phyloP scores from a whole-genome alignment of 2,888 invertebrate genomes.

The Adelognathus sp. region DNA sequence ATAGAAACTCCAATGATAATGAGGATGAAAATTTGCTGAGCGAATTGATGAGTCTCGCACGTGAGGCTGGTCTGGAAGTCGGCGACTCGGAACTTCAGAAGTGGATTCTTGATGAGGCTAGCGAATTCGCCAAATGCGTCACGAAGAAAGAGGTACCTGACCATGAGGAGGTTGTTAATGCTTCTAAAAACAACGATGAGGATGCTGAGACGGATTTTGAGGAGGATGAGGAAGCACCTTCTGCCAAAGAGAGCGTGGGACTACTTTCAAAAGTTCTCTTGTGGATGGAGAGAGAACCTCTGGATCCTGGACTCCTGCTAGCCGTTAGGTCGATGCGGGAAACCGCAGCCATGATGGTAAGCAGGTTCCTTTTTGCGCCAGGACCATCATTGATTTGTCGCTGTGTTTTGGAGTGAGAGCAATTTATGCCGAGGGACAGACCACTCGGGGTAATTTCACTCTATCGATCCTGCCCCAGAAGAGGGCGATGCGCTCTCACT shows the following conservation, averaged over 20 bases:
- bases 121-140: constrained; percentile 66
- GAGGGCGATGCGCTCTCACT: constrained; percentile 15
- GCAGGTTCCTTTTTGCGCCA: constrained; percentile 50
- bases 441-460: constrained; percentile 40
- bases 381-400: not conserved
- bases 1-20: constrained; percentile 58
- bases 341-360: constrained; percentile 78
- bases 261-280: constrained; percentile 79
- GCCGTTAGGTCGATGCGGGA: constrained; percentile 78
- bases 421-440: constrained; percentile 9
- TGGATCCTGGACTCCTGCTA: constrained; percentile 80
- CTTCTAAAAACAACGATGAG: constrained; percentile 64
- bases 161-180: constrained; percentile 59
- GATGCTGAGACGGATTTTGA: constrained; percentile 62
- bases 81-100: constrained; percentile 68
- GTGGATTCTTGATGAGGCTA: constrained; percentile 75
- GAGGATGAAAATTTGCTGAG: constrained; percentile 67
- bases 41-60: constrained; percentile 68
- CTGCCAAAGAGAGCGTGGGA: constrained; percentile 79
- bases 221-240: constrained; percentile 71
- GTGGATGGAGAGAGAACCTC: constrained; percentile 82
- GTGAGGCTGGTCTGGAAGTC: constrained; percentile 70
- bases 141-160: constrained; percentile 67
- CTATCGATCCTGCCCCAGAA: constrained; percentile 39
- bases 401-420: not conserved